These are phyloP conservation scores for Diadegma fenestrale DNA, from an alignment of 2,888 invertebrate species.

Conservation along the genomic window DNA sequence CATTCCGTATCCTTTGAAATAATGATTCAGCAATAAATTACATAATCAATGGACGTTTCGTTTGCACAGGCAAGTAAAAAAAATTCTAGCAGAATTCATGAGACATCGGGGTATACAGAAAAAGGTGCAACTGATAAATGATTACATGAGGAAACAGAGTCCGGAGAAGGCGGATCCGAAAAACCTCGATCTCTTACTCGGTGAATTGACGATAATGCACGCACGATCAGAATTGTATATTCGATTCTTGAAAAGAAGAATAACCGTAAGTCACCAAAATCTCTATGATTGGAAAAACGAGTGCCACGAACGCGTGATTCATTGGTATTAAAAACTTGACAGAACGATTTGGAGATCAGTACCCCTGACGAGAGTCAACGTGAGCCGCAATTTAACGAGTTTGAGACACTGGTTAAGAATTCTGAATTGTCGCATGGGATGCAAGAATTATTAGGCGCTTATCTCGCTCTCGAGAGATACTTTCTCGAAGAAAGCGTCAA, in stretches of 20 bases:
- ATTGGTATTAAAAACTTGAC: conserved; percentile 55
- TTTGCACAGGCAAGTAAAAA: conserved; percentile 84
- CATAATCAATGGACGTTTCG: not conserved
- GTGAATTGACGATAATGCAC: conserved; percentile 96
- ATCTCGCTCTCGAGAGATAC: conserved; percentile 96
- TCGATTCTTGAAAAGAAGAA: conserved; percentile 92
- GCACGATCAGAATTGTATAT: conserved; percentile 96
- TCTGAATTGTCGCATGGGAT: conserved; percentile 91
- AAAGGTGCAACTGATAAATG: conserved; percentile 88
- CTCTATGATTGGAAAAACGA: not conserved
- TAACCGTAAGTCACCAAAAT: conserved; percentile 86
- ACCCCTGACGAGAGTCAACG: conserved; percentile 86
- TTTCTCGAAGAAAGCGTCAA: conserved; percentile 97
- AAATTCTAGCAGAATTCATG: conserved; percentile 90
- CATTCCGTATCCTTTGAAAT: not conserved
- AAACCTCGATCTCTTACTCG: conserved; percentile 94
- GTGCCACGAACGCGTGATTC: conserved; percentile 5
- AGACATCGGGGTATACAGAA: conserved; percentile 88
- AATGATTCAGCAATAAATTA: too few relatives aligned
- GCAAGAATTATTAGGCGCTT: conserved; percentile 94
- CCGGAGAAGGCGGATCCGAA: conserved; percentile 90
- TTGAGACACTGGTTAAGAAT: conserved; percentile 89
- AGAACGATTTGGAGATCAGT: conserved; percentile 89
- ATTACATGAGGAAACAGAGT: conserved; percentile 85
- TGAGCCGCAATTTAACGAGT: conserved; percentile 84